Percentiles rank a stretch among this genome's conserved stretches.
Evolutionary conservation across 1,140 invertebrate species (phyloP).

Genomic region (Papilio polytes): DNA sequence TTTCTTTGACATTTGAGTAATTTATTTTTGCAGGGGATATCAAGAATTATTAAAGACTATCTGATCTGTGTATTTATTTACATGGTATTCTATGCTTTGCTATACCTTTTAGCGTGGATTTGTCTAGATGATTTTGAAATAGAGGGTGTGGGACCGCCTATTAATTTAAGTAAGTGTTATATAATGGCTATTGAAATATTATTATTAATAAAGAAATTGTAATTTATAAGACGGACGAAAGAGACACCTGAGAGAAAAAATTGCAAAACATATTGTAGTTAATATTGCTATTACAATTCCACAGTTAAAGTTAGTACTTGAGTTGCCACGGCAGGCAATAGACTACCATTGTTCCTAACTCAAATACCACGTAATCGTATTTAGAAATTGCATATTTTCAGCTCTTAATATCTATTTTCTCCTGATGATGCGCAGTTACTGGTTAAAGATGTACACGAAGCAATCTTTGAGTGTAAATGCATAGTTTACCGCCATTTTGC

Average conservation of each 20-base stretch:
- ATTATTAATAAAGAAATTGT: no score
- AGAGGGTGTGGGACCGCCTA: neutral
- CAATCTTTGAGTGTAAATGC: neutral
- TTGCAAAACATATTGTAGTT: neutral
- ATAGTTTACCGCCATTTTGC: neutral
- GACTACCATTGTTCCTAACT: neutral
- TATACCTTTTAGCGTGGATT: neutral
- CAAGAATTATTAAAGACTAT: conserved; percentile 3
- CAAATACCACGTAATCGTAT: neutral
- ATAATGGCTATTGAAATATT: neutral
- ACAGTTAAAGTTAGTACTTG: neutral
- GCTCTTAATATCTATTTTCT: conserved; percentile 49
- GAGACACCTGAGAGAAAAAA: neutral
- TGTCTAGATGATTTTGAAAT: conserved; percentile 1
- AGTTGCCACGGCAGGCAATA: neutral
- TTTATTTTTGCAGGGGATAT: conserved; percentile 3
- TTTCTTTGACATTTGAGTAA: neutral
- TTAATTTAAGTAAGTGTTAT: conserved; percentile 9
- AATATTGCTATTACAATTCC: conserved; percentile 1
- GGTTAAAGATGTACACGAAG: conserved; percentile 42
- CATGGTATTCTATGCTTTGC: neutral
- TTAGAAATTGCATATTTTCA: conserved; percentile 44
- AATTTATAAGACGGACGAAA: no score
- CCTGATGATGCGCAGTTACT: conserved; percentile 52
- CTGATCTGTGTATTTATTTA: neutral